phyloP scores from a whole-genome alignment of 2,113 vertebrate genomes.

The Spilogale gracilis region DNA sequence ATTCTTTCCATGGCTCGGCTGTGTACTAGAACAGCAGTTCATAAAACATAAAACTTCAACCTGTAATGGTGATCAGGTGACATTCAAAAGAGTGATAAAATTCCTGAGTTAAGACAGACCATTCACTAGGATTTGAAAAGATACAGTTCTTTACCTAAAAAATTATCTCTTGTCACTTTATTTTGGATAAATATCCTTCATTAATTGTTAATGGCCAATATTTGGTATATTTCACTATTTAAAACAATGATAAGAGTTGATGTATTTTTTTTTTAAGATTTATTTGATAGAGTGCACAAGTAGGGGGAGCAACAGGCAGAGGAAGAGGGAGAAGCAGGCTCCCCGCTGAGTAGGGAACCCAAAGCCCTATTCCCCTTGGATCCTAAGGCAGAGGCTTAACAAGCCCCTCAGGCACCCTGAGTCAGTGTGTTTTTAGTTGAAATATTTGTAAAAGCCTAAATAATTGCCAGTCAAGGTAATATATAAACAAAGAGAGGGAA shows the following conservation, averaged over 20 bases:
- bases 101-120: neutral
- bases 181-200: slow-evolving; percentile 43
- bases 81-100: neutral
- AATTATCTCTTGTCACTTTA: neutral
- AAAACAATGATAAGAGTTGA: neutral
- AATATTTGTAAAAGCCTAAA: slow-evolving; percentile 29
- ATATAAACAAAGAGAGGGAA: neutral
- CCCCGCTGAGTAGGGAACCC: too few species aligned
- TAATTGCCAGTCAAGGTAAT: slow-evolving; percentile 23
- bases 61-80: neutral
- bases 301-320: too few species aligned
- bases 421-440: slow-evolving; percentile 17
- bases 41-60: slow-evolving; percentile 18
- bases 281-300: too few species aligned
- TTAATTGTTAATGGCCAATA: slow-evolving; percentile 14
- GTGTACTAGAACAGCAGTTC: slow-evolving; percentile 7
- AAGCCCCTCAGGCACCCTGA: neutral
- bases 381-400: too few species aligned
- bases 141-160: neutral
- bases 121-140: slow-evolving; percentile 23
- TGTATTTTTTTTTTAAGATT: neutral
- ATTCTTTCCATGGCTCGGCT: neutral
- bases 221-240: neutral
- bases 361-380: too few species aligned
- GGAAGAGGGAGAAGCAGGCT: too few species aligned